Evolutionary conservation across 2,888 invertebrate species (phyloP), one percentile per base, ranked within the genome.

Genomic region (Drosophila bunnanda): DNA sequence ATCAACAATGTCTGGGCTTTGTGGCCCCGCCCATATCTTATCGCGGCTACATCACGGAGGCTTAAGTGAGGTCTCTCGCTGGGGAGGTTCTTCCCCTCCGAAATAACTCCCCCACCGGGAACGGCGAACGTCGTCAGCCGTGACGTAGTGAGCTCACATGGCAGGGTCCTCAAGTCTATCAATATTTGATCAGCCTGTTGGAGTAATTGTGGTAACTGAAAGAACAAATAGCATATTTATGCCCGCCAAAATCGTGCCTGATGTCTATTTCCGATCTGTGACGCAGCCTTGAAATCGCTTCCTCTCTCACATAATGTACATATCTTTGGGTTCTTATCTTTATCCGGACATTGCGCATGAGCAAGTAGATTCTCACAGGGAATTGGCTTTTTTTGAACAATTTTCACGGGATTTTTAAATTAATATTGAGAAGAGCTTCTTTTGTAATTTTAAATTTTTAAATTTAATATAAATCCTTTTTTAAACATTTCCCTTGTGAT

Each of bases 161-260:
- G 65, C 39, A 3, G 50, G 59, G 62, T 28, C 43, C 48, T 48
- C 38, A 41, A 65, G 46, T 28, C 46, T 30, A 60, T 50, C 65
- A 85, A 87, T 85, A 87, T 85, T 85, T 87, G 74, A 58, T 48
- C 78, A 85, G 87, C 74, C 74, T 87, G 84, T 76, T 75, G 75
- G 75, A 84, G 82, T 70, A 82, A 70, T 82, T 75, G 74, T 79
- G 53, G 58, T 80, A 82, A 82, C 79, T 77, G 72, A 52, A 71
- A 74, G 46, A 34, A 52, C 44, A 80, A 86, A 82, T 73, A 82
- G 32, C 56, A 50, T 32, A 66, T 68, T 69, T 54, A 36, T 41
- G 55, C 59, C 61, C 71, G 61, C 71, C 61, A 61, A 57, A 66
- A 74, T 71, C 50, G 76, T 69, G 56, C 39, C 56, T 65, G 50